Percentiles rank a stretch among this genome's conserved stretches.
phyloP scores from a whole-genome alignment of 2,113 vertebrate species.

The Nannospalax galili region DNA sequence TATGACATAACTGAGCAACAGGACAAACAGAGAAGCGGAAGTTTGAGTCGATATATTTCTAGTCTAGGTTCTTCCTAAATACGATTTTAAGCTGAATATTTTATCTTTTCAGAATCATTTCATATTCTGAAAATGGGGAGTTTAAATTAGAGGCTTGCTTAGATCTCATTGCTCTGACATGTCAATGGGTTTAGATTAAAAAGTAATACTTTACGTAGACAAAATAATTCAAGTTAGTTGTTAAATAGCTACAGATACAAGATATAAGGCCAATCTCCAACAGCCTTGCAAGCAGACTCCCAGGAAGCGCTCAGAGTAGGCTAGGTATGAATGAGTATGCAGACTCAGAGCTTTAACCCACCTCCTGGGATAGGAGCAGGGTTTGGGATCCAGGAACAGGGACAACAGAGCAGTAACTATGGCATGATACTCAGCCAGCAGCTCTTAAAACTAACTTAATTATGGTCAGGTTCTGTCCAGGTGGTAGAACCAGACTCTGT shows the following conservation, averaged over 20 bases:
- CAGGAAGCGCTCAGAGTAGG: not conserved
- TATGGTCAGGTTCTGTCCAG: not conserved
- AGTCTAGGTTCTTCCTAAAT: not conserved
- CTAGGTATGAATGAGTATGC: not conserved
- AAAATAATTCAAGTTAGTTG: not conserved
- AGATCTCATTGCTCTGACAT: slow-evolving; percentile 13
- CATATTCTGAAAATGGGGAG: not conserved
- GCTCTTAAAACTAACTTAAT: not conserved
- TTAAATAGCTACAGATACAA: not conserved
- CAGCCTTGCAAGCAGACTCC: not conserved
- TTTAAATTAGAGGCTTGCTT: not conserved
- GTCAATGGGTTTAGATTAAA: not conserved
- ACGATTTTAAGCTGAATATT: not conserved
- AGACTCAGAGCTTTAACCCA: not conserved
- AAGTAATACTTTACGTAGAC: not conserved
- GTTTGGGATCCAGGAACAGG: not conserved
- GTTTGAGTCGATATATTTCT: not conserved
- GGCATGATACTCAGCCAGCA: not conserved
- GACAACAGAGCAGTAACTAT: not conserved
- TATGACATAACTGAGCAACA: not conserved
- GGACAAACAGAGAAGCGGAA: not conserved
- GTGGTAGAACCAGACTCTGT: not conserved
- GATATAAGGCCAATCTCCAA: not conserved
- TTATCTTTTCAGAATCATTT: not conserved
- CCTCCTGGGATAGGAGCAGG: not conserved